These are phyloP conservation scores for Magallana nippona DNA, from an alignment of 2,888 invertebrate species.

Conservation along the genomic window DNA sequence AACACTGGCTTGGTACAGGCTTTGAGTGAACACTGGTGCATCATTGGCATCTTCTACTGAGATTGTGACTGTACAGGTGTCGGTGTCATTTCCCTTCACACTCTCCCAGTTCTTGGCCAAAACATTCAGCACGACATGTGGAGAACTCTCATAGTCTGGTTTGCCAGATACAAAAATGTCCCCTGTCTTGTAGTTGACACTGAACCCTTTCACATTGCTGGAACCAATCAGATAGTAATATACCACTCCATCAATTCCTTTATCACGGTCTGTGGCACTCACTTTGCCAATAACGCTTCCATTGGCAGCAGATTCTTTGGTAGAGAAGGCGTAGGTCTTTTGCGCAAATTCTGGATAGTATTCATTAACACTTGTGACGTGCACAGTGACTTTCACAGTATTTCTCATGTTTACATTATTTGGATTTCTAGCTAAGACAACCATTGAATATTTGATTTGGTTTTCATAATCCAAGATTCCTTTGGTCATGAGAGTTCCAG, in stretches of 20 bases:
- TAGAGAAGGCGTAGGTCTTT: constrained; percentile 66
- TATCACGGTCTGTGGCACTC: constrained; percentile 71
- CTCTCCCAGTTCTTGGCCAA: constrained; percentile 97
- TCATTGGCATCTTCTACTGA: constrained; percentile 97
- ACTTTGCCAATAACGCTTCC: constrained; percentile 66
- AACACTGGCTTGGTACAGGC: constrained; percentile 88
- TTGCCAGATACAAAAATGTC: constrained; percentile 89
- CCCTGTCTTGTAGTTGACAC: constrained; percentile 89
- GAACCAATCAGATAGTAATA: constrained; percentile 95
- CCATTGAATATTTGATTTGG: constrained; percentile 86
- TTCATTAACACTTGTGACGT: constrained; percentile 75
- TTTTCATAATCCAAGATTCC: constrained; percentile 93
- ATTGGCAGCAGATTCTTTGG: constrained; percentile 73
- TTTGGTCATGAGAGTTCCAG: constrained; percentile 88
- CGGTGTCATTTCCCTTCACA: constrained; percentile 95
- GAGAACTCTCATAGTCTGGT: constrained; percentile 81
- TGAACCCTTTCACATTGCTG: constrained; percentile 94
- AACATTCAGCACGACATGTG: constrained; percentile 85
- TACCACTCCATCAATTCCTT: constrained; percentile 81
- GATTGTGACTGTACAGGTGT: constrained; percentile 95
- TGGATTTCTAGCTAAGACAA: constrained; percentile 92
- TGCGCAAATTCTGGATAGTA: constrained; percentile 71
- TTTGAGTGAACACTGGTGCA: constrained; percentile 93
- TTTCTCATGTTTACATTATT: constrained; percentile 84
- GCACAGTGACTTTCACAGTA: constrained; percentile 64